phyloP scores from a whole-genome alignment of 2,888 invertebrate species.

The Amblyteles armatorius region DNA sequence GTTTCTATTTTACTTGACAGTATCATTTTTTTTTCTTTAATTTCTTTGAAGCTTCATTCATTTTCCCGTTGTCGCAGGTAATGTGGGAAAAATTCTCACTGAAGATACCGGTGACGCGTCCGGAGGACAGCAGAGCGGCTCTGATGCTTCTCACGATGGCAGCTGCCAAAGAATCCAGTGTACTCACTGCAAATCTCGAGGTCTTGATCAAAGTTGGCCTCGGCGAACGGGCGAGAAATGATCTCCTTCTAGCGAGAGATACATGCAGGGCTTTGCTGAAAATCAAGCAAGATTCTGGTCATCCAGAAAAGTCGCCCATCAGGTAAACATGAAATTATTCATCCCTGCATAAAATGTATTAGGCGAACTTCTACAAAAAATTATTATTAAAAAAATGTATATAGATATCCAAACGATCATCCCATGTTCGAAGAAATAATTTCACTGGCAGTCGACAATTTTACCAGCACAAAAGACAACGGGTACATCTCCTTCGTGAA shows the following conservation, averaged over 20 bases:
- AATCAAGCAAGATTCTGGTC: constrained; percentile 82
- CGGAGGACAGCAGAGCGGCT: constrained; percentile 90
- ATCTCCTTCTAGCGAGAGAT: constrained; percentile 86
- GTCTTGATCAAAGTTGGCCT: constrained; percentile 91
- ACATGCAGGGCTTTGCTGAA: constrained; percentile 87
- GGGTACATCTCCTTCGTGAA: constrained; percentile 87
- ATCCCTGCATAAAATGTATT: too few relatives aligned
- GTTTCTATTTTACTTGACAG: constrained; percentile 65
- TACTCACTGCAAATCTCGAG: constrained; percentile 89
- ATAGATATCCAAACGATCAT: constrained; percentile 85
- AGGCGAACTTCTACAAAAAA: too few relatives aligned
- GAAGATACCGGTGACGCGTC: constrained; percentile 89
- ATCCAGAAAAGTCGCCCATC: constrained; percentile 81
- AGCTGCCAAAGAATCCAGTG: constrained; percentile 87
- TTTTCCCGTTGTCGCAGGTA: constrained; percentile 86
- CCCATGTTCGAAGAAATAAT: constrained; percentile 86
- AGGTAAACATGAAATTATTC: constrained; percentile 74
- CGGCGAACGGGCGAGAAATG: constrained; percentile 85
- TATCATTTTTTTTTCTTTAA: neutral
- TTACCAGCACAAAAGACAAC: constrained; percentile 82
- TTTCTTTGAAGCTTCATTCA: neutral
- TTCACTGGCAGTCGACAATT: constrained; percentile 85
- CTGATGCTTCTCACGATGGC: constrained; percentile 92
- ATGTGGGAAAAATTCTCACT: constrained; percentile 94
- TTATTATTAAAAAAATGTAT: constrained; percentile 50